Conservation (phyloP, 2,797 vertebrate species). For the Rhabdomys pumilio region DNA sequence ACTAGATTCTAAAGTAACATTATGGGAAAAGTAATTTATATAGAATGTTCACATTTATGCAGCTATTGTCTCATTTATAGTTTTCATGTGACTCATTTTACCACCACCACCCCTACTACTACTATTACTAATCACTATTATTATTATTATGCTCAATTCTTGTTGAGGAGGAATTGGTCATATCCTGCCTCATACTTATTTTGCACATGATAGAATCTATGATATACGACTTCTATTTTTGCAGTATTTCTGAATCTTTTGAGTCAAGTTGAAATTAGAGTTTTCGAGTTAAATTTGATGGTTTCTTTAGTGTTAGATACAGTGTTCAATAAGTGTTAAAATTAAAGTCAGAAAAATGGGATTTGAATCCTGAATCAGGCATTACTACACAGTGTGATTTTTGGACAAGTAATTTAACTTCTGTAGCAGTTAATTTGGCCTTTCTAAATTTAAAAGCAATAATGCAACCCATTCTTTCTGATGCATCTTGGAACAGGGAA, state of each 20-base stretch:
- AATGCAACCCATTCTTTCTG: neutral
- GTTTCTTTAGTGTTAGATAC: neutral
- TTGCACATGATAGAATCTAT: neutral
- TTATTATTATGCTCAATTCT: neutral
- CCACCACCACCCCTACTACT: neutral
- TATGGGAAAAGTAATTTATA: slow-evolving; percentile 42
- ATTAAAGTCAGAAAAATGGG: slow-evolving; percentile 10
- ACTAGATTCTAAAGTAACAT: neutral
- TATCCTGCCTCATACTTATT: neutral
- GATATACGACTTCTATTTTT: neutral
- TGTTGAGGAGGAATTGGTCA: neutral
- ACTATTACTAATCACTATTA: neutral
- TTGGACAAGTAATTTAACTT: neutral
- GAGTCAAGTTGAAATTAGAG: neutral
- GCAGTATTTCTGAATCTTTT: slow-evolving; percentile 28
- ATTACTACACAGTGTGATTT: neutral
- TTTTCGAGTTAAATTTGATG: slow-evolving; percentile 53
- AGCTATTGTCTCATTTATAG: slow-evolving; percentile 5
- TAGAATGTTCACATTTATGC: neutral
- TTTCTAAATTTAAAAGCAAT: slow-evolving; percentile 8
- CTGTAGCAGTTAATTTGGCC: neutral
- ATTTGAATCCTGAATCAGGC: slow-evolving; percentile 31
- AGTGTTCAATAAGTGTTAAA: slow-evolving; percentile 12
- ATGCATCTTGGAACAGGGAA: slow-evolving; percentile 5
- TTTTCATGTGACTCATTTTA: neutral